Evolutionary conservation across 1,140 invertebrate genomes (phyloP), one percentile per base, ranked within the genome.

Genomic region (Drosophila burlai): DNA sequence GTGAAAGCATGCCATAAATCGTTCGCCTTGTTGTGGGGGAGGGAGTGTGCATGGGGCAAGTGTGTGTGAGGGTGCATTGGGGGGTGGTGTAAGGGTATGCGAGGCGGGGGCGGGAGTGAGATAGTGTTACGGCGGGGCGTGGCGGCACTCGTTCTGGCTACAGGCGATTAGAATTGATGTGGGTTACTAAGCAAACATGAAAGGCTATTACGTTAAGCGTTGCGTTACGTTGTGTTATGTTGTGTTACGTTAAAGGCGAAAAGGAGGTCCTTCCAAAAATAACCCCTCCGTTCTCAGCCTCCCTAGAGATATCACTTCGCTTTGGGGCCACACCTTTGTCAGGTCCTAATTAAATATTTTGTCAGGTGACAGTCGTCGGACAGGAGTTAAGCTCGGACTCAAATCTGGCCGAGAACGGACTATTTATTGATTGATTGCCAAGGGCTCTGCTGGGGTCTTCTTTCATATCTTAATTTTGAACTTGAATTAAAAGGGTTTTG

Each of bases 1-100:
- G 81, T 91, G 85, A 90, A 91, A 90, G 85, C 85, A 90, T 90
- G 86, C 85, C 85, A 90, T 90, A 90, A 90, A 90, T 90, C 85
- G 85, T 90, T 80, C 62, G 71, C 71, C 79, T 76, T 84, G 66
- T 77, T 64, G 29, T 60, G 73, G 31, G 45, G 31, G 15, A 61
- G 57, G 26, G 29, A 13, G 50, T 34, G 49, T 52, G 29, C 13
- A 9, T 15, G 31, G 11, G n/a, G 49, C 29, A 13, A 29, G 16
- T 62, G 61, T 55, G 29, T 36, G 45, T 24, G 55, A 24, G 24
- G 24, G 2, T 26, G 69, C 60, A 36, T 21, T 45, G 34, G 47
- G 36, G 13, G 21, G 16, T 38, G 38, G 24, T n/a, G 43, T 42
- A 40, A 57, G 40, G 40, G 55, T 58, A 31, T 62, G 31, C 16